Percentiles rank a stretch among this genome's conserved stretches.
phyloP scores from a whole-genome alignment of 1,140 invertebrate genomes.

The Lepidostoma basale region DNA sequence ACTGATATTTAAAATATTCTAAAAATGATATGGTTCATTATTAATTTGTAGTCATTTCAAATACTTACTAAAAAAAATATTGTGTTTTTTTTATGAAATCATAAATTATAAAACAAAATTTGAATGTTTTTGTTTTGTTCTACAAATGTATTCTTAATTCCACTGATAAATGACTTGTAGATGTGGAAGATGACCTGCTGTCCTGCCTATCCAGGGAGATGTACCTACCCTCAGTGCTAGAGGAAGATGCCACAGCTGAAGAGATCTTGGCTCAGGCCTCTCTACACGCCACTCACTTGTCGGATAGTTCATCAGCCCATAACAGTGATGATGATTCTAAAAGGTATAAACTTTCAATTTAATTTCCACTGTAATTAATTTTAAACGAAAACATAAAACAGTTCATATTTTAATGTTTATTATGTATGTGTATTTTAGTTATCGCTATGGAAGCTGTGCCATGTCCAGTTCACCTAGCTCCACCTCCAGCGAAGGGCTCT shows the following conservation, averaged over 20 bases:
- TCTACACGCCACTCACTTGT: conserved; percentile 13
- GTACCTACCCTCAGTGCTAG: conserved; percentile 35
- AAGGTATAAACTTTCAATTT: conserved; percentile 22
- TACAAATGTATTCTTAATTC: too few species aligned
- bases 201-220: conserved; percentile 33
- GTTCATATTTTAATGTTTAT: background rate
- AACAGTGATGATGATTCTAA: conserved; percentile 44
- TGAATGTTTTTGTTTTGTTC: too few species aligned
- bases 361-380: too few species aligned
- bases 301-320: conserved; percentile 32
- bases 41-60: too few species aligned
- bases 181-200: conserved; percentile 37
- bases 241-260: conserved; percentile 35
- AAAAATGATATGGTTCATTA: too few species aligned
- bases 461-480: conserved; percentile 40
- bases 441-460: conserved; percentile 30
- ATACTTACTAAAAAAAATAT: too few species aligned
- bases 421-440: conserved; percentile 27
- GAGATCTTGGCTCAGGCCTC: conserved; percentile 43
- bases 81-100: too few species aligned
- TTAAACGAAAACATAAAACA: too few species aligned
- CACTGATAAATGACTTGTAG: too few species aligned
- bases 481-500: conserved; percentile 35
- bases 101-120: too few species aligned
- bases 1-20: too few species aligned